These are phyloP conservation scores for Camponotus floridanus DNA, from an alignment of 1,140 invertebrate species.

Conservation along the genomic window DNA sequence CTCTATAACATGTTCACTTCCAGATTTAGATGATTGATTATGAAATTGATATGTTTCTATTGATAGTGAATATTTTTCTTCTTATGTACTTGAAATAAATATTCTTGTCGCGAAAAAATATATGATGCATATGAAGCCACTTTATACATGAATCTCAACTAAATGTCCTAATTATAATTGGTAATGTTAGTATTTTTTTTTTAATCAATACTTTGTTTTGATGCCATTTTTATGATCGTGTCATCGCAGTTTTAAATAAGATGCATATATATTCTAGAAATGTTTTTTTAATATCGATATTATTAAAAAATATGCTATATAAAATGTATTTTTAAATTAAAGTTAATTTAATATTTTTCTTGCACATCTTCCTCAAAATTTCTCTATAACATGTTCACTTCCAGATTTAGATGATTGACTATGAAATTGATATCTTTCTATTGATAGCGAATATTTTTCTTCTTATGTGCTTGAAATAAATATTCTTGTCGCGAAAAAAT, in stretches of 20 bases:
- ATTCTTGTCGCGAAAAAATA: background rate
- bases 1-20: too few relatives aligned
- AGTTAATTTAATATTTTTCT: background rate
- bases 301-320: too few relatives aligned
- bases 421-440: too few relatives aligned
- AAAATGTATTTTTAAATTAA: background rate
- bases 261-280: background rate
- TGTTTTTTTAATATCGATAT: background rate
- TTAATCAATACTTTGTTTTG: background rate
- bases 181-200: background rate
- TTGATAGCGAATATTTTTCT: background rate
- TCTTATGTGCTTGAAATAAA: background rate
- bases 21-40: too few relatives aligned
- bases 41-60: too few relatives aligned
- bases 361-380: background rate
- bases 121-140: too few relatives aligned
- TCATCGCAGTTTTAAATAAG: background rate
- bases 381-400: too few relatives aligned
- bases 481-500: slow-evolving; percentile 5
- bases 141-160: background rate
- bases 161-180: background rate
- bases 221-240: background rate
- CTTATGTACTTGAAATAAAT: background rate
- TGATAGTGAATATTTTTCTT: background rate
- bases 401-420: too few relatives aligned